Percentiles rank a stretch among this genome's conserved stretches.
Evolutionary conservation across 2,797 vertebrate genomes (phyloP).

Genomic region (Champsocephalus gunnari): DNA sequence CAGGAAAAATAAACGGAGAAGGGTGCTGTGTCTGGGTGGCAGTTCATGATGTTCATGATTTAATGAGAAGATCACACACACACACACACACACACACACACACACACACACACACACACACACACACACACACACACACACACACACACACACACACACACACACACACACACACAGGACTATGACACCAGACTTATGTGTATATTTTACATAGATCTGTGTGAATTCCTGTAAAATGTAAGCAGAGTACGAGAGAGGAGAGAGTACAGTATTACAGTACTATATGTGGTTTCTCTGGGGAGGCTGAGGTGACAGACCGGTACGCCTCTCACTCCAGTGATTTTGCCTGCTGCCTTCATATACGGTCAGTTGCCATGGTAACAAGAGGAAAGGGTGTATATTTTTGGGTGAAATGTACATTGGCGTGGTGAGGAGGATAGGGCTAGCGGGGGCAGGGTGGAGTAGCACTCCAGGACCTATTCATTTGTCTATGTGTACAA

Average conservation of each 20-base stretch:
- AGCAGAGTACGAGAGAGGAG: constrained; percentile 25
- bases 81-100: constrained; percentile 15
- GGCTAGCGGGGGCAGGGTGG: constrained; percentile 9
- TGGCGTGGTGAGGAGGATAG: constrained; percentile 39
- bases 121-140: constrained; percentile 15
- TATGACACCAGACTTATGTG: no score
- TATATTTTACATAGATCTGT: not conserved
- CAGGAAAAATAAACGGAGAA: constrained; percentile 28
- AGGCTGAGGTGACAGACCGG: constrained; percentile 78
- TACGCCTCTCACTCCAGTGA: constrained; percentile 76
- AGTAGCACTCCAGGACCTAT: constrained; percentile 30
- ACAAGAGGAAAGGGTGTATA: constrained; percentile 81
- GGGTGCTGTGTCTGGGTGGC: constrained; percentile 16
- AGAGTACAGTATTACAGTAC: constrained; percentile 76
- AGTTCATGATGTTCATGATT: constrained; percentile 40
- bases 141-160: not conserved
- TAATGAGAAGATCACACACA: constrained; percentile 45
- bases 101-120: constrained; percentile 9
- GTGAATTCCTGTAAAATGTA: constrained; percentile 31
- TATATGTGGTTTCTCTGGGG: constrained; percentile 66
- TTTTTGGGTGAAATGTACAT: constrained; percentile 74
- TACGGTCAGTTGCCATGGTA: constrained; percentile 86
- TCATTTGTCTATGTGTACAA: constrained; percentile 24
- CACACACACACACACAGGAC: constrained; percentile 1
- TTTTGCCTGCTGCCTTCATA: constrained; percentile 72